phyloP scores from a whole-genome alignment of 2,797 vertebrate genomes.

The Liasis olivaceus region DNA sequence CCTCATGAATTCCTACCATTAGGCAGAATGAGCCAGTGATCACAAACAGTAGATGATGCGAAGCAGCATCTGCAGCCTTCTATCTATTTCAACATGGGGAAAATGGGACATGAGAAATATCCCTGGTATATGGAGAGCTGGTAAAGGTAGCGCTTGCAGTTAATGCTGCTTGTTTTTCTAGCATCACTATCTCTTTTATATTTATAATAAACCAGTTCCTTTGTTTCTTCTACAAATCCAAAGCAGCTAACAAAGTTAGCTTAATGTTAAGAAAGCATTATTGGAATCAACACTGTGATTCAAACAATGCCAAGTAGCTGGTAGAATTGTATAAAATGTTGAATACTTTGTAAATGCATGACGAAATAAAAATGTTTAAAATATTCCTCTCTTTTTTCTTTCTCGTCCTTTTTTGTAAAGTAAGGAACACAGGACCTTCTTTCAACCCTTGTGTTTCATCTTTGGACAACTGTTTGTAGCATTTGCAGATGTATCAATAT shows the following conservation, averaged over 20 bases:
- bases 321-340: too few relatives aligned
- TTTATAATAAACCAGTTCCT: background rate
- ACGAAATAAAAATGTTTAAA: background rate
- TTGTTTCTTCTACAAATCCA: background rate
- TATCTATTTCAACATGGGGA: background rate
- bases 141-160: background rate
- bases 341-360: background rate
- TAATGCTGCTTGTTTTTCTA: background rate
- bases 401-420: background rate
- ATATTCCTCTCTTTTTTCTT: background rate
- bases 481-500: background rate
- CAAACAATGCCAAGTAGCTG: background rate
- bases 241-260: background rate
- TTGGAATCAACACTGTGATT: background rate
- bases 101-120: background rate
- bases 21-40: background rate
- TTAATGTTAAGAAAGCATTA: background rate
- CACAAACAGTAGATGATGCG: background rate
- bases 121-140: background rate
- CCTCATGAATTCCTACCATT: background rate
- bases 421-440: background rate
- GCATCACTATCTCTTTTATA: background rate
- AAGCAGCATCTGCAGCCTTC: background rate
- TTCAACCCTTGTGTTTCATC: background rate
- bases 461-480: background rate